A percentile compares a stretch with the other conserved stretches of the same genome.
phyloP scores from a whole-genome alignment of 1,140 invertebrate species.

The Meloidogyne exigua region DNA sequence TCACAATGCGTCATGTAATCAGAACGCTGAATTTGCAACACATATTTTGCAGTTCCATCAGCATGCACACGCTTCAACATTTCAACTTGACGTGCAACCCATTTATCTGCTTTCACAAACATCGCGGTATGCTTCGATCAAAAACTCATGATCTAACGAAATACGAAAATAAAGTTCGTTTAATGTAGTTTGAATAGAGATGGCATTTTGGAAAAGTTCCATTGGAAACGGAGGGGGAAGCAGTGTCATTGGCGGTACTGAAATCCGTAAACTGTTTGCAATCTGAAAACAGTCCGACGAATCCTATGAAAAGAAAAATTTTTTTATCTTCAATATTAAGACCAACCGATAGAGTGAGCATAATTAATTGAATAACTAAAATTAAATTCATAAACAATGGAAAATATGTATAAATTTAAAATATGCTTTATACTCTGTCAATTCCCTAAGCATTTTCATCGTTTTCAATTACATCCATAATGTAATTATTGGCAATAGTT shows the following conservation, averaged over 20 bases:
- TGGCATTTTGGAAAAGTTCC: conserved; percentile 8
- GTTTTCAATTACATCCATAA: neutral
- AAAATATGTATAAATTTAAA: no score
- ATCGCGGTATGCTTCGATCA: neutral
- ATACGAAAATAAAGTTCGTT: conserved; percentile 13
- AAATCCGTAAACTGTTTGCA: neutral
- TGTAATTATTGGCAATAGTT: neutral
- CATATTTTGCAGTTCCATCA: neutral
- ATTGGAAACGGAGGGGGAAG: neutral
- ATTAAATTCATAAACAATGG: no score
- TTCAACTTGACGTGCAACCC: neutral
- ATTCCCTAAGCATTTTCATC: neutral
- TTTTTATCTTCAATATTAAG: no score
- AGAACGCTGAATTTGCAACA: neutral
- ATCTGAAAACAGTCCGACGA: neutral
- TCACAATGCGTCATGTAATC: conserved; percentile 1
- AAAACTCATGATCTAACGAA: neutral
- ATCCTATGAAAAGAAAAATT: neutral
- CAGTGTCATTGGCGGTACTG: neutral
- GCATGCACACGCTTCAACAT: neutral
- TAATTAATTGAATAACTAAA: neutral
- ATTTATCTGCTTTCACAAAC: conserved; percentile 1
- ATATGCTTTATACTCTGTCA: no score
- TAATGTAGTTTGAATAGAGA: neutral
- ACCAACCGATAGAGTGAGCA: neutral